Evolutionary conservation across 1,140 invertebrate species (phyloP), one percentile per base, ranked within the genome.

Genomic region (Adoxophyes honmai): DNA sequence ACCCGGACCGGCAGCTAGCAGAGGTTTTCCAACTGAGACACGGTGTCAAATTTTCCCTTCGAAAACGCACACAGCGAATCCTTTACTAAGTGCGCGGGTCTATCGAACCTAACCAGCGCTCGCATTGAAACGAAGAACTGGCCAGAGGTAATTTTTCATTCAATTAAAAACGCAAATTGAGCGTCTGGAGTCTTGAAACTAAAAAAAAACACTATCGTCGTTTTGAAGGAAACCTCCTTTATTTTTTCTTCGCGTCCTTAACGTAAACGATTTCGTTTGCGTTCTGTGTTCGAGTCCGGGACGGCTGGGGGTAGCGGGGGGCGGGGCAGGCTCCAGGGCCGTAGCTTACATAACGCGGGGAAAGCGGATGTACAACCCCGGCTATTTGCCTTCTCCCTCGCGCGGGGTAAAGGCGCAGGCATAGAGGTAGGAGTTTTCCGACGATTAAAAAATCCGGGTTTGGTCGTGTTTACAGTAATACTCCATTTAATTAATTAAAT

Each of bases 271-370:
- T n/a, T 39, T 39, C 14, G 42, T 48, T 48, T 48, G 42, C 16
- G 18, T 18, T 48, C 42, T 28, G 42, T 48, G 42, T 18, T 28
- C 10, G 21, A 48, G 42, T 48, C 21, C 11, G 42, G 21, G 21
- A 48, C 21, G 42, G 42, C 42, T 18, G 42, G 34, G 66, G 66
- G 59, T 11, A 37, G 59, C 4, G 67, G 68, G 71, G 64, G 44
- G 48, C 35, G 57, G 21, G 57, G 52, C 71, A 73, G 75, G 82
- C 78, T 82, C 82, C 81, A 75, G 81, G 80, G 75, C 73, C 74
- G 75, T 64, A 76, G 79, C 83, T 86, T 86, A 86, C 73, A 80
- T 86, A 86, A 86, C 78, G 66, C 65, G 42, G 79, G 80, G 83
- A 71, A 82, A 84, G 68, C 81, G 81, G 78, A 81, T 79, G 78